Evolutionary conservation across 2,113 vertebrate species (phyloP).

Genomic region (Phasianus colchicus): DNA sequence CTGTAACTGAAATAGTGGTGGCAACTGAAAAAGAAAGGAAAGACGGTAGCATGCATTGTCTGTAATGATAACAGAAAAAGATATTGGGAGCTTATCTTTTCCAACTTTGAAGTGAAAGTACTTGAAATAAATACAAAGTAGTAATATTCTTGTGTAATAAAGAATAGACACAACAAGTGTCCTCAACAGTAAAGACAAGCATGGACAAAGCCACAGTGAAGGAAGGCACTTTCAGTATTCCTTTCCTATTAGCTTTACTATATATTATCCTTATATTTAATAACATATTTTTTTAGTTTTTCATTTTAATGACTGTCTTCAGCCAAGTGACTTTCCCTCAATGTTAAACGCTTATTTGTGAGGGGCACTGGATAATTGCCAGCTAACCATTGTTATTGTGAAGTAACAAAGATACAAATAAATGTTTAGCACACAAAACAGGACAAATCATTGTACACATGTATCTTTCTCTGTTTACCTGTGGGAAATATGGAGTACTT

Average conservation of each 20-base stretch:
- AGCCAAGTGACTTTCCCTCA: background rate
- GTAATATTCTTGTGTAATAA: background rate
- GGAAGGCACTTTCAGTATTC: background rate
- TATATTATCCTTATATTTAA: background rate
- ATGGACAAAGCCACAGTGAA: background rate
- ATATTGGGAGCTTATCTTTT: fast-evolving
- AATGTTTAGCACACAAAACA: background rate
- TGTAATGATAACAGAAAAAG: background rate
- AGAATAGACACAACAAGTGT: background rate
- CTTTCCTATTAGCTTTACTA: background rate
- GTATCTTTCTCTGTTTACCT: background rate
- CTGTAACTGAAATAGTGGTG: background rate
- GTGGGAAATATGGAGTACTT: background rate
- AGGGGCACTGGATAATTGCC: background rate
- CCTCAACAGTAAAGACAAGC: background rate
- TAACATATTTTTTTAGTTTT: background rate
- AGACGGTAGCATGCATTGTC: background rate
- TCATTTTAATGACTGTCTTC: background rate
- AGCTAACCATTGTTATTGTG: background rate
- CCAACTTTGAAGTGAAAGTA: background rate
- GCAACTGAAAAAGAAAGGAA: background rate
- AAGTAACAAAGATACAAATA: background rate
- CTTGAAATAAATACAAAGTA: background rate
- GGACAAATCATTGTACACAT: background rate
- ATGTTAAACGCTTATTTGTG: background rate